phyloP scores from a whole-genome alignment of 1,140 invertebrate genomes.

The Trachymyrmex septentrionalis region DNA sequence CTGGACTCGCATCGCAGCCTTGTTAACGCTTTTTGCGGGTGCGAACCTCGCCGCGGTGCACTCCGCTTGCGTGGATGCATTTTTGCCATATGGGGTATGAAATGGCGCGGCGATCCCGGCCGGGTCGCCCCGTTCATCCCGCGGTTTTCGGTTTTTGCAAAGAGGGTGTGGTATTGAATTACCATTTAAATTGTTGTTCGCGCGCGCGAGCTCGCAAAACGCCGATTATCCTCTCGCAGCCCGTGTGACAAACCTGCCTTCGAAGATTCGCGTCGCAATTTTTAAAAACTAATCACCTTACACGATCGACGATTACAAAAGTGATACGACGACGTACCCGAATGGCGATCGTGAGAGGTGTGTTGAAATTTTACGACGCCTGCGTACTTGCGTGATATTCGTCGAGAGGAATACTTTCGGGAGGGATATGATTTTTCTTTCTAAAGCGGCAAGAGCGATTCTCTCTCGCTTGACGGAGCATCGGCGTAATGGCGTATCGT shows the following conservation, averaged over 20 bases:
- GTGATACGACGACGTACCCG: too few relatives aligned
- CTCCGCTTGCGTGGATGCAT: conserved; percentile 47
- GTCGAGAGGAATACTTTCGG: not conserved
- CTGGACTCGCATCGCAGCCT: conserved; percentile 72
- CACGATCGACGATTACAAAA: not conserved
- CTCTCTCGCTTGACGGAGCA: not conserved
- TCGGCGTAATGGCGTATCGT: conserved; percentile 9
- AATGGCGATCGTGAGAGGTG: not conserved
- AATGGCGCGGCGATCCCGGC: conserved; percentile 4
- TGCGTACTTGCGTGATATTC: not conserved
- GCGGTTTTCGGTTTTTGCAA: conserved; percentile 80
- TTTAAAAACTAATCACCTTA: not conserved
- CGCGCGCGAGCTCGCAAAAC: conserved; percentile 42
- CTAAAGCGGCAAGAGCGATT: not conserved
- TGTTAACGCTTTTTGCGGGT: conserved; percentile 84
- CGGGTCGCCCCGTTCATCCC: not conserved
- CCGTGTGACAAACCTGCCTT: conserved; percentile 48
- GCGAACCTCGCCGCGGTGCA: conserved; percentile 8
- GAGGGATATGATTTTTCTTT: not conserved
- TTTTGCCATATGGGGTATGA: conserved; percentile 58
- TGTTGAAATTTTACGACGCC: not conserved
- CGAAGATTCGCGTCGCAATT: not conserved
- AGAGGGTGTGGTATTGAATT: conserved; percentile 84
- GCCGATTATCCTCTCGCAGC: conserved; percentile 26
- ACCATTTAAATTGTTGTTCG: conserved; percentile 85